Evolutionary conservation across 2,888 invertebrate species (phyloP).

Genomic region (Pristionchus mayeri): DNA sequence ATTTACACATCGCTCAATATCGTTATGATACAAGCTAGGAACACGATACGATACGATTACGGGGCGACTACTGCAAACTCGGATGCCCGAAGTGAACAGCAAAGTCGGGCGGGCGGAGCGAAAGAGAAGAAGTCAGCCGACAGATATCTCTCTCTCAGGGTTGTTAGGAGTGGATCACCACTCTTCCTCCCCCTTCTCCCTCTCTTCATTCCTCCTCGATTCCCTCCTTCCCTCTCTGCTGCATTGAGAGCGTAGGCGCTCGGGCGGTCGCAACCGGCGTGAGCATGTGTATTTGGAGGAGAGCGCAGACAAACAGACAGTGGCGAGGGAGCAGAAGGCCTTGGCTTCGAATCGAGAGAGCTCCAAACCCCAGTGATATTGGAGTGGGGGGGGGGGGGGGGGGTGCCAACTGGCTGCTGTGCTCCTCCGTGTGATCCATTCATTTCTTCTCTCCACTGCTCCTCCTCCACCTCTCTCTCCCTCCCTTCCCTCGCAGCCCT

Average conservation of each 20-base stretch:
- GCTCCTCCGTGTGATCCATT: not conserved
- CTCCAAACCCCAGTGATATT: not conserved
- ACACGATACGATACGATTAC: too few species aligned
- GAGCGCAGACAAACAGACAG: not conserved
- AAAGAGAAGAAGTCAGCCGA: not conserved
- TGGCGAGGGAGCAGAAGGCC: not conserved
- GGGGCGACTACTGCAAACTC: too few species aligned
- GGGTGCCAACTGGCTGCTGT: constrained; percentile 35
- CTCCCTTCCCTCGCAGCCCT: constrained; percentile 52
- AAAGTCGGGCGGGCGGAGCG: too few species aligned
- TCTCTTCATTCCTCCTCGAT: not conserved
- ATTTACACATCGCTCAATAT: too few species aligned
- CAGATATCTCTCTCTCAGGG: not conserved
- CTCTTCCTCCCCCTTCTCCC: not conserved
- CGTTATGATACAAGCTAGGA: too few species aligned
- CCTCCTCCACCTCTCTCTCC: not conserved
- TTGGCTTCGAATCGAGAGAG: not conserved
- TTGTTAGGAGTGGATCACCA: not conserved
- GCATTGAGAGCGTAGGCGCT: constrained; percentile 41
- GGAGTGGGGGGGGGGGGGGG: not conserved
- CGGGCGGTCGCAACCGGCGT: not conserved
- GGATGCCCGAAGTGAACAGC: not conserved
- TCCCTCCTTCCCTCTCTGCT: constrained; percentile 19
- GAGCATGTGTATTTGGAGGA: not conserved
- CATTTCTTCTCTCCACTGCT: constrained; percentile 36